A percentile compares a stretch with the other conserved stretches of the same genome.
These are phyloP conservation scores for Leptocoma aspasia DNA, from an alignment of 2,113 vertebrate genomes.

Conservation along the genomic window DNA sequence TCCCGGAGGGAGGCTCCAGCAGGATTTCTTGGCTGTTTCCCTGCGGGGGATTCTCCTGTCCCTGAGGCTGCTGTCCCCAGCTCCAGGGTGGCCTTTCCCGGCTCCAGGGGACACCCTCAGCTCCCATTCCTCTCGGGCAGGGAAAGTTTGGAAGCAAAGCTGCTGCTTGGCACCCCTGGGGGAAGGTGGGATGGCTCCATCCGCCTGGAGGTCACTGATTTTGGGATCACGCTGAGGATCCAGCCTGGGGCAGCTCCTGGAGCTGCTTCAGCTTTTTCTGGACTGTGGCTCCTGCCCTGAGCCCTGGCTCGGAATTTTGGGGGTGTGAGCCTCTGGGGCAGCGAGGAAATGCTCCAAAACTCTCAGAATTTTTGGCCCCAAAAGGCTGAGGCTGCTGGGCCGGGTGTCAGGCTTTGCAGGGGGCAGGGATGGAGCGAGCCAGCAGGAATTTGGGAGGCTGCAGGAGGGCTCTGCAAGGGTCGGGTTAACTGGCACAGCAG, in stretches of 20 bases:
- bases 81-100: background rate
- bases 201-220: background rate
- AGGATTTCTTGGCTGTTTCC: background rate
- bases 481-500: background rate
- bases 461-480: background rate
- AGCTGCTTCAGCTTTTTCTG: fast-evolving
- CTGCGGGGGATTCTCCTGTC: background rate
- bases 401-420: background rate
- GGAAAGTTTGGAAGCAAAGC: background rate
- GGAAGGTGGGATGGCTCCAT: background rate
- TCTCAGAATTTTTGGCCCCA: background rate
- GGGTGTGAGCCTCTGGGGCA: fast-evolving
- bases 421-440: background rate
- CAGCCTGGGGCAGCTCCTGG: background rate
- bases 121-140: background rate
- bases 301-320: fast-evolving
- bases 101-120: too few species aligned
- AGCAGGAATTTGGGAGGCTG: background rate
- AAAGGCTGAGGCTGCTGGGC: background rate
- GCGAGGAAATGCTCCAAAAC: background rate
- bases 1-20: background rate
- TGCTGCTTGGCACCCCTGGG: background rate
- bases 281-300: background rate
- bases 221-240: fast-evolving
- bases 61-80: background rate